Base-by-base conservation (phyloP, 2,888 invertebrate species). In the Meteorus cinctellus region DNA sequence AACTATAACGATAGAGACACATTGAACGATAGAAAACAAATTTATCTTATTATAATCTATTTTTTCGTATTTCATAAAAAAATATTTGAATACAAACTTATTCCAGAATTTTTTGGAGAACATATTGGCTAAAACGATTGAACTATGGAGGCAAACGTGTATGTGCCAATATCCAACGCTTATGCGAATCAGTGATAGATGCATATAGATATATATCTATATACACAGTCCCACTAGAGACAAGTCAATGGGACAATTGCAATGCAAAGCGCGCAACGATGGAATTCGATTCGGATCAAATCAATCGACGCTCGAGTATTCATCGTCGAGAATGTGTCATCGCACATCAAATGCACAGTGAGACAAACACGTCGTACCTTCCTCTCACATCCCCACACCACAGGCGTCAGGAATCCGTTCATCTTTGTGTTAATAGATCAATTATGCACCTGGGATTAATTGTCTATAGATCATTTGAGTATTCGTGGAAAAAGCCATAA, bases 231-330 rank as follows among this genome's bases (percentile, higher is more conserved):
- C 41, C 41, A 19, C 2, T 55, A n/a, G 55, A 55, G 19, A 55
- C n/a, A 19, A 19, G 55, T 5, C 19, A 34, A 71, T 41, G 74
- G 69, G 45, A 71, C 67, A 62, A 29, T 72, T 45, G 45, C 34
- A 75, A 66, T 72, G 29, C 60, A 63, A 36, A 72, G 60, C 66
- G 67, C 60, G 72, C 55, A 24, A 19, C n/a, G 36, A 16, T 68
- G 72, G 72, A 72, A 76, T 76, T 76, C 62, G 59, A 48, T 36
- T 68, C 31, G 51, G 72, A 76, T 72, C 59, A 68, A 76, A 76
- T 76, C 67, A 72, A 76, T 76, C 62, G 68, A 51, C 67, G 55
- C 71, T 31, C 24, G 60, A 48, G 75, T 48, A 48, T 48, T 48
- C 48, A 48, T 48, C n/a, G n/a, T 55, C 19, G 60, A 48, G 72